Percentiles rank a stretch among this genome's conserved stretches.
Conservation (phyloP, 2,888 invertebrate species). For the Gymnocheta viridis region DNA sequence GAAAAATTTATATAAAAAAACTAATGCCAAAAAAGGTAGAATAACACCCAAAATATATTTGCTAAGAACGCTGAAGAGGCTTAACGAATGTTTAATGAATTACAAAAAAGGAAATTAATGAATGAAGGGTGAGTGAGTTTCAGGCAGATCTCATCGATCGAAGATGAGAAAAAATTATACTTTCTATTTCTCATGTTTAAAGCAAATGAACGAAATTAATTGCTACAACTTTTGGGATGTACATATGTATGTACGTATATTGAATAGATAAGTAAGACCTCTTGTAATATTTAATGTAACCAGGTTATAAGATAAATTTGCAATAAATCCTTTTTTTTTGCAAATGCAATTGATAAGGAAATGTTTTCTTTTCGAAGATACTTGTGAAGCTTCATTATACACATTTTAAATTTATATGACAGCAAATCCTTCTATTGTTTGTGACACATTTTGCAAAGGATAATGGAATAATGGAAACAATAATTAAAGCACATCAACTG, state of each 20-base stretch:
- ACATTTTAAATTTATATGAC: conserved; percentile 64
- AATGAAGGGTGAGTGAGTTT: conserved; percentile 59
- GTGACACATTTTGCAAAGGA: conserved; percentile 23
- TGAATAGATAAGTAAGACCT: neutral
- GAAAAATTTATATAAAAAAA: conserved; percentile 21
- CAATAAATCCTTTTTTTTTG: conserved; percentile 63
- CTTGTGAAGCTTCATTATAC: conserved; percentile 16
- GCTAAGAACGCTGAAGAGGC: neutral
- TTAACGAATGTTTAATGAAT: conserved; percentile 44
- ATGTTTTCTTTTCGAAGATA: neutral
- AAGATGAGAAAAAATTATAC: conserved; percentile 27
- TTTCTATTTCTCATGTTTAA: neutral
- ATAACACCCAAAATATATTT: conserved; percentile 38
- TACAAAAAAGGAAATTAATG: conserved; percentile 54
- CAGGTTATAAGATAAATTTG: conserved; percentile 40
- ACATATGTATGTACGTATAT: neutral
- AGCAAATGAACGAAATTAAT: conserved; percentile 18
- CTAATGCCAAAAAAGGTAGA: conserved; percentile 54
- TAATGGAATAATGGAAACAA: conserved; percentile 19
- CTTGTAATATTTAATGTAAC: neutral
- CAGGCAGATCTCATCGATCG: conserved; percentile 10
- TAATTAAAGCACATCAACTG: conserved; percentile 20
- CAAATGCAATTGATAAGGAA: neutral
- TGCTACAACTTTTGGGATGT: conserved; percentile 43
- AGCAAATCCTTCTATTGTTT: conserved; percentile 62